Evolutionary conservation across 2,113 vertebrate species (phyloP).

Genomic region (Amazona guildingii): DNA sequence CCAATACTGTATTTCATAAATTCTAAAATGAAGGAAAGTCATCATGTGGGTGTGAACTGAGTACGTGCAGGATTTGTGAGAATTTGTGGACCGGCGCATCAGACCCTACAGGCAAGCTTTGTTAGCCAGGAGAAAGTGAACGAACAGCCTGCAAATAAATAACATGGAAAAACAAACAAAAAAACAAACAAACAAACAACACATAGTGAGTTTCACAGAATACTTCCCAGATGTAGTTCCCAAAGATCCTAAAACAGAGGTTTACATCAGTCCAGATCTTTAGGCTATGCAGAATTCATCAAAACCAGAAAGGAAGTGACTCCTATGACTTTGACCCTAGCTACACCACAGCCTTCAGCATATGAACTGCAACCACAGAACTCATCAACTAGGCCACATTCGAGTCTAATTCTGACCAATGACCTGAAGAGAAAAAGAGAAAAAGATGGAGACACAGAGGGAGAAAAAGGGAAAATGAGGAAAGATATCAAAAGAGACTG

Average conservation of each 20-base stretch:
- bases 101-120: slow-evolving; percentile 12
- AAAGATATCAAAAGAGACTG: neutral
- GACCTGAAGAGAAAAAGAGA: slow-evolving; percentile 38
- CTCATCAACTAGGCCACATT: slow-evolving; percentile 57
- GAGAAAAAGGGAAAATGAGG: neutral
- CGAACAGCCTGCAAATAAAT: neutral
- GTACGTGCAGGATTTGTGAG: neutral
- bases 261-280: neutral
- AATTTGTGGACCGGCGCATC: neutral
- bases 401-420: slow-evolving; percentile 45
- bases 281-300: slow-evolving; percentile 19
- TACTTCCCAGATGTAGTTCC: neutral
- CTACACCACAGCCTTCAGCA: slow-evolving; percentile 43
- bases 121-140: neutral
- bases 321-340: slow-evolving; percentile 48
- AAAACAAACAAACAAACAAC: no score
- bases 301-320: neutral
- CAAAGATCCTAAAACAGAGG: neutral
- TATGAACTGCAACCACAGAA: slow-evolving; percentile 9
- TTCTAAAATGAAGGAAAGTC: neutral
- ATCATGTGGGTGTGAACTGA: neutral
- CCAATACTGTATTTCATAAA: neutral
- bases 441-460: neutral
- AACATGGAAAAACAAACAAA: neutral
- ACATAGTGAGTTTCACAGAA: neutral